phyloP scores from a whole-genome alignment of 2,797 vertebrate genomes.

The Ciconia nigra region DNA sequence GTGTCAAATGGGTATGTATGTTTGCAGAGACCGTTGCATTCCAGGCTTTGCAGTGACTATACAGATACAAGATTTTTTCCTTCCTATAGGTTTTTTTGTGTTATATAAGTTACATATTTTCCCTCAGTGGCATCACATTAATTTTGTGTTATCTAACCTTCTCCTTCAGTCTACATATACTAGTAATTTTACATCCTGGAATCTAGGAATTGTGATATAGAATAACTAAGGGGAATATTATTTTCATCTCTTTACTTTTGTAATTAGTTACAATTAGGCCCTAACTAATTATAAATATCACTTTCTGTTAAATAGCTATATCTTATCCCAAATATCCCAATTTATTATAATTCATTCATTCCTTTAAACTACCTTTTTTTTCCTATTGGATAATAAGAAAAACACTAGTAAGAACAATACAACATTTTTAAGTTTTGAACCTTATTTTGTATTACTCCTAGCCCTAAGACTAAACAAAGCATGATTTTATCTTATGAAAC shows the following conservation, averaged over 20 bases:
- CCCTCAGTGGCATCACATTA: background rate
- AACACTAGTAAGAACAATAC: background rate
- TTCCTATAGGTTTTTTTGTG: background rate
- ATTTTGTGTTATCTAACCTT: background rate
- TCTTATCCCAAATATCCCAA: background rate
- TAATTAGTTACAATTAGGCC: background rate
- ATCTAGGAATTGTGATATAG: background rate
- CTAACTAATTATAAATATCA: background rate
- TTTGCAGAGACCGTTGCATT: background rate
- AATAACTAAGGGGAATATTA: background rate
- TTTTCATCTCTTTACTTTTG: background rate
- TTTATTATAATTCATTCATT: background rate
- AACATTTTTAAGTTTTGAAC: background rate
- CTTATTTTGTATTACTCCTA: background rate
- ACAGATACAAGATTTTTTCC: background rate
- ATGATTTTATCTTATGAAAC: background rate
- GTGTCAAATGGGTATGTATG: constrained; percentile 85
- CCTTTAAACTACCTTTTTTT: background rate
- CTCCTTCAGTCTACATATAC: background rate
- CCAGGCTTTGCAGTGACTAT: background rate
- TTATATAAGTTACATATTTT: background rate
- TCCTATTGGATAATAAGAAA: background rate
- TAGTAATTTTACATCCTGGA: background rate
- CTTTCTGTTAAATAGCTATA: background rate
- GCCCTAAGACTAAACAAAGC: background rate